These are phyloP conservation scores for Urocyon cinereoargenteus DNA, from an alignment of 2,797 vertebrate species.

Conservation along the genomic window DNA sequence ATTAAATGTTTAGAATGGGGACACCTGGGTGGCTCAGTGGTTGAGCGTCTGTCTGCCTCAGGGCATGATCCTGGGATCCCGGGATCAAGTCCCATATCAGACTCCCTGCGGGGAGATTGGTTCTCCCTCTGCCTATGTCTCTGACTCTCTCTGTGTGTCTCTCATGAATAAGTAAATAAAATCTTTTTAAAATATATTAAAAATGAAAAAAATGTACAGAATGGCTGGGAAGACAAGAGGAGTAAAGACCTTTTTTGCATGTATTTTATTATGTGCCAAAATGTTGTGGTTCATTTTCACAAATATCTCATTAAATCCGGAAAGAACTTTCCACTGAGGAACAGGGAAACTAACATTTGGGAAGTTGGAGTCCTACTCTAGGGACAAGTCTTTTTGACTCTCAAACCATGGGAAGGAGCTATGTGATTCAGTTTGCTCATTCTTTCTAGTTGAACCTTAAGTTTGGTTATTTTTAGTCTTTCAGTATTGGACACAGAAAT, in stretches of 20 bases:
- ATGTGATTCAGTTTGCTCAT: conserved; percentile 37
- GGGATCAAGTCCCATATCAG: no score
- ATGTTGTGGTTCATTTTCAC: conserved; percentile 59
- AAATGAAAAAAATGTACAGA: neutral
- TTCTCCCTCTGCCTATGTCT: no score
- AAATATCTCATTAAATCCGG: neutral
- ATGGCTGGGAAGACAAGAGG: neutral
- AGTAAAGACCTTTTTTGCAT: neutral
- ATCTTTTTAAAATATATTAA: no score
- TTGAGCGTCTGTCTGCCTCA: no score
- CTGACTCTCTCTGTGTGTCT: no score
- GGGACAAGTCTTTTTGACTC: neutral
- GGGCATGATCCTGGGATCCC: no score
- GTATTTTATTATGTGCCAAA: conserved; percentile 1
- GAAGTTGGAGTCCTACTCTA: conserved; percentile 14
- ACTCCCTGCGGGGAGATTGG: no score
- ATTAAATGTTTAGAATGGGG: no score
- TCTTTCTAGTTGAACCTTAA: conserved; percentile 40
- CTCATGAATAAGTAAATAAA: no score
- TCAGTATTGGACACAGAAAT: neutral
- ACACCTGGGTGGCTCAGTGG: no score
- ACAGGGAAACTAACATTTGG: conserved; percentile 21
- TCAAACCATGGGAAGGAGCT: neutral
- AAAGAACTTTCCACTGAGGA: conserved; percentile 33
- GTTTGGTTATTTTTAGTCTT: conserved; percentile 60